Percentiles rank a stretch among this genome's conserved stretches.
Evolutionary conservation across 2,113 vertebrate species (phyloP).

Genomic region (Vireo altiloquus): DNA sequence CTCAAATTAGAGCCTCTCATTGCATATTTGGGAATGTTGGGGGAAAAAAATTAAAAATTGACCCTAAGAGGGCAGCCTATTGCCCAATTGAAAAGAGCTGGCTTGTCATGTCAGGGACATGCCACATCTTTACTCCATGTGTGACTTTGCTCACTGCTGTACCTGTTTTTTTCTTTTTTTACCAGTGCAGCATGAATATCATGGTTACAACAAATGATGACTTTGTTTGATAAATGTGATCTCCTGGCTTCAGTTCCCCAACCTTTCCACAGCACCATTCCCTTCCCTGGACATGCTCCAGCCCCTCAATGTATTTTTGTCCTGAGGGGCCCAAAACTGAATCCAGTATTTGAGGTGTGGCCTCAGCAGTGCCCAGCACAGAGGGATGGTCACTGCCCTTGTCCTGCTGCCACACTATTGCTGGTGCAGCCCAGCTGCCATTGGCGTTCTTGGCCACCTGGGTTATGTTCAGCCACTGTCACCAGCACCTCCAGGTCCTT

Average conservation of each 20-base stretch:
- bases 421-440: background rate
- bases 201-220: background rate
- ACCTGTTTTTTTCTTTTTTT: background rate
- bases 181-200: background rate
- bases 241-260: background rate
- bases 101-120: background rate
- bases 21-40: background rate
- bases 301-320: background rate
- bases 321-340: background rate
- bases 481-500: too few relatives aligned
- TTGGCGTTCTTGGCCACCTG: background rate
- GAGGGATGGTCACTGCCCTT: background rate
- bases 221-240: background rate
- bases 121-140: background rate
- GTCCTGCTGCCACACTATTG: background rate
- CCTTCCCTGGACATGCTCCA: background rate
- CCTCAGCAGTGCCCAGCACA: background rate
- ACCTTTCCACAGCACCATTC: accelerated
- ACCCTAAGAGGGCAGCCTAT: background rate
- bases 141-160: background rate
- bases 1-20: background rate
- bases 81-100: background rate
- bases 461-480: background rate
- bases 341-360: accelerated
- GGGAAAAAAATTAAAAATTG: background rate